phyloP scores from a whole-genome alignment of 2,113 vertebrate species.

The Pleuronectes platessa region DNA sequence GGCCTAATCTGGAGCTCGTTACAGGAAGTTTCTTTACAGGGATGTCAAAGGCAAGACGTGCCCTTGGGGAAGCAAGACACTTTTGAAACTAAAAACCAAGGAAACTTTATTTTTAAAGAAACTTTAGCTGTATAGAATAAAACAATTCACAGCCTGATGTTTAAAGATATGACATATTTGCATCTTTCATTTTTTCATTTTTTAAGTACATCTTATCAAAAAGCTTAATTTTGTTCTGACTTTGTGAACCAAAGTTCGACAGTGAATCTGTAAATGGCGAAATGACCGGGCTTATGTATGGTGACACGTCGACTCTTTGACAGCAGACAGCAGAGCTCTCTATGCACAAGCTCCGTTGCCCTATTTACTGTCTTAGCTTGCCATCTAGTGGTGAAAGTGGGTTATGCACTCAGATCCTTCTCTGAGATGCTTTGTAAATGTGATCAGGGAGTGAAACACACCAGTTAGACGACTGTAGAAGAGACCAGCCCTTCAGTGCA shows the following conservation, averaged over 20 bases:
- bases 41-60: slow-evolving; percentile 77
- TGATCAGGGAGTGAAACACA: background rate
- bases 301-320: background rate
- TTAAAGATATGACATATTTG: background rate
- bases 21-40: slow-evolving; percentile 84
- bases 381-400: slow-evolving; percentile 73
- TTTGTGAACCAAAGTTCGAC: background rate
- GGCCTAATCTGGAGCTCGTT: slow-evolving; percentile 85
- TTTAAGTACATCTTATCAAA: background rate
- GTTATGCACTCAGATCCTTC: background rate
- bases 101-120: slow-evolving; percentile 20
- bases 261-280: background rate
- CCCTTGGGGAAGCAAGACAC: slow-evolving; percentile 67
- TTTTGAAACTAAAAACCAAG: slow-evolving; percentile 57
- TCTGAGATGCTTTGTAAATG: background rate
- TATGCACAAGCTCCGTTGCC: no score
- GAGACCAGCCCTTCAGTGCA: background rate
- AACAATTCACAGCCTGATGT: background rate
- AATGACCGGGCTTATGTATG: background rate
- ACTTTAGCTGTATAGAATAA: background rate
- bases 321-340: no score
- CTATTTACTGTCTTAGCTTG: slow-evolving; percentile 60
- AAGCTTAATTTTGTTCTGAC: background rate
- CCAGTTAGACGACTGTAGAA: background rate
- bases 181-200: background rate